These are phyloP conservation scores for Ditylenchus weischeri DNA, from an alignment of 2,888 invertebrate species.

Conservation along the genomic window DNA sequence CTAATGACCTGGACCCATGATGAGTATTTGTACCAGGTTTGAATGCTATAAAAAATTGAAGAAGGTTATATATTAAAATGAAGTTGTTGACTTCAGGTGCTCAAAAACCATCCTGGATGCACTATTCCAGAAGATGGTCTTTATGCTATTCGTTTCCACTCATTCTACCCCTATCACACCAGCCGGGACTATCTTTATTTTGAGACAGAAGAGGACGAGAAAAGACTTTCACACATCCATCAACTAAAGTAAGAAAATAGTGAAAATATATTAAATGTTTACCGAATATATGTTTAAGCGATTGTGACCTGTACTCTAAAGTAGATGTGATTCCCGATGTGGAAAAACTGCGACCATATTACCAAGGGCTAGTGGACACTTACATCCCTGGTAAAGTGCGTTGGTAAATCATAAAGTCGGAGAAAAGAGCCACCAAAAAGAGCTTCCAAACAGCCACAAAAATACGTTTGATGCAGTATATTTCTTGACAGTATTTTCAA, in stretches of 20 bases:
- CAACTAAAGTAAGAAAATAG: slow-evolving; percentile 92
- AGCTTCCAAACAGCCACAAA: too few relatives aligned
- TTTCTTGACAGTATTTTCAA: too few relatives aligned
- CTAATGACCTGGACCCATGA: slow-evolving; percentile 96
- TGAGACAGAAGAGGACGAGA: slow-evolving; percentile 71
- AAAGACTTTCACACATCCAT: slow-evolving; percentile 76
- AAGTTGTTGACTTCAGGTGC: slow-evolving; percentile 56
- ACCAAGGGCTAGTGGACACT: slow-evolving; percentile 82
- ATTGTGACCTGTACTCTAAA: slow-evolving; percentile 93
- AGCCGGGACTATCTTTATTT: slow-evolving; percentile 76
- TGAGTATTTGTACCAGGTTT: slow-evolving; percentile 76
- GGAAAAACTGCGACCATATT: slow-evolving; percentile 83
- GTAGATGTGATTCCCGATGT: slow-evolving; percentile 75
- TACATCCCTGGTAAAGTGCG: slow-evolving; percentile 75
- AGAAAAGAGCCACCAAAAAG: too few relatives aligned
- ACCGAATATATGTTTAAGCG: slow-evolving; percentile 61
- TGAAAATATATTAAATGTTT: too few relatives aligned
- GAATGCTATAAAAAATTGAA: too few relatives aligned
- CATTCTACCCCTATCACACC: slow-evolving; percentile 94
- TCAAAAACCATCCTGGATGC: slow-evolving; percentile 74
- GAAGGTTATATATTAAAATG: too few relatives aligned
- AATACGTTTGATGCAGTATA: too few relatives aligned
- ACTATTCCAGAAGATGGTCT: slow-evolving; percentile 79
- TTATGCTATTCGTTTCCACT: slow-evolving; percentile 88
- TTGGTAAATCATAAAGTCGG: slow-evolving; percentile 33